Evolutionary conservation across 2,888 invertebrate genomes (phyloP).

Genomic region (Trilocha varians): DNA sequence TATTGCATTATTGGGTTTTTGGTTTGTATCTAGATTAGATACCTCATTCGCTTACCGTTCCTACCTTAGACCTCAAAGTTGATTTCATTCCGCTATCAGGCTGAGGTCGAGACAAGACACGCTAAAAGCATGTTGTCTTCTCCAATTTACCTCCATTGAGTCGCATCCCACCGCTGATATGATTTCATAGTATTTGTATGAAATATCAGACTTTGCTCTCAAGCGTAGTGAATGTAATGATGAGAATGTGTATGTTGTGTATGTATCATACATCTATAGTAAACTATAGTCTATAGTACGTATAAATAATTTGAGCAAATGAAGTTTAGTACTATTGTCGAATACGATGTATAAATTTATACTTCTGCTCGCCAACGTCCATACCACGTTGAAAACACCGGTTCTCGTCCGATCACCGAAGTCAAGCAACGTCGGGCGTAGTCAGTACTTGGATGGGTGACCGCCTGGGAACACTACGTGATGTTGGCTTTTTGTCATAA

Average conservation of each 20-base stretch:
- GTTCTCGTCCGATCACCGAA: conserved; percentile 69
- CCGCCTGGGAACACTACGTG: conserved; percentile 62
- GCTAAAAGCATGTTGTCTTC: conserved; percentile 68
- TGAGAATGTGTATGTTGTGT: not conserved
- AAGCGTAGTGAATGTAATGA: not conserved
- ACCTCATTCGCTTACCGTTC: too few species aligned
- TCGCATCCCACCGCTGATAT: conserved; percentile 48
- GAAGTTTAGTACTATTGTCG: too few species aligned
- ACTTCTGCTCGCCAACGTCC: conserved; percentile 50
- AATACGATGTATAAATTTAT: too few species aligned
- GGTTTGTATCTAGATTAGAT: too few species aligned
- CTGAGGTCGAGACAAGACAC: conserved; percentile 29
- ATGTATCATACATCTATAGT: conserved; percentile 2
- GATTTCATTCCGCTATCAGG: conserved; percentile 41
- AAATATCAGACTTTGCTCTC: conserved; percentile 5
- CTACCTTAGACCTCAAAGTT: conserved; percentile 22
- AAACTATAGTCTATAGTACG: too few species aligned
- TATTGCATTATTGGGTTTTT: too few species aligned
- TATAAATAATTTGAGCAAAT: too few species aligned
- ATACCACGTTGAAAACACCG: conserved; percentile 63
- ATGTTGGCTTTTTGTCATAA: conserved; percentile 50
- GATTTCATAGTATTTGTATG: conserved; percentile 42
- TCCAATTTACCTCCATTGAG: conserved; percentile 50
- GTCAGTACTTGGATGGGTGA: conserved; percentile 69
- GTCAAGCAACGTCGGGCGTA: conserved; percentile 66